These are phyloP conservation scores for Furcula furcula DNA, from an alignment of 2,888 invertebrate species.

Conservation along the genomic window DNA sequence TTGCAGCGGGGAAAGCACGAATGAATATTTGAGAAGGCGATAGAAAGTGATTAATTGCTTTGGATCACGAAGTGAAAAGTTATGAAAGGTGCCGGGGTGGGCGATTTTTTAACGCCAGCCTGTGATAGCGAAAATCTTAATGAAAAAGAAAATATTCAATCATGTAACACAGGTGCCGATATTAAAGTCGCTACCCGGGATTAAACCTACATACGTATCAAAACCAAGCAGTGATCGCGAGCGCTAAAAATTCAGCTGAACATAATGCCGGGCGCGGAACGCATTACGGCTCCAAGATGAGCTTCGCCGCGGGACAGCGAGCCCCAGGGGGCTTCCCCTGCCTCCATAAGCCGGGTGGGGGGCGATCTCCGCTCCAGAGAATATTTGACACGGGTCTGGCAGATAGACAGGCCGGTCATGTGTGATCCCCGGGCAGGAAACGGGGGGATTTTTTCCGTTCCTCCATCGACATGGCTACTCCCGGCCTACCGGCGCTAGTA, in stretches of 20 bases:
- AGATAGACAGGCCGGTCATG: constrained; percentile 82
- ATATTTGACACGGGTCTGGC: constrained; percentile 83
- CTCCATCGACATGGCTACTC: constrained; percentile 71
- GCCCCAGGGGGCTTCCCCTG: constrained; percentile 72
- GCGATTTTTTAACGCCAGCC: constrained; percentile 71
- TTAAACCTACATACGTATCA: constrained; percentile 21
- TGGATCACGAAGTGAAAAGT: constrained; percentile 82
- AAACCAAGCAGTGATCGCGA: constrained; percentile 39
- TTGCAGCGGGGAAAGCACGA: constrained; percentile 75
- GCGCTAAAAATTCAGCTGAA: constrained; percentile 73
- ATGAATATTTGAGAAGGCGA: constrained; percentile 81
- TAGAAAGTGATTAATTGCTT: constrained; percentile 78
- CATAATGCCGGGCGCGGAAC: constrained; percentile 69
- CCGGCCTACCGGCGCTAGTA: constrained; percentile 58
- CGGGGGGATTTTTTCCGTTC: constrained; percentile 75
- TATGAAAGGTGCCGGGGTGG: constrained; percentile 77
- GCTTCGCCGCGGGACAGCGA: constrained; percentile 79
- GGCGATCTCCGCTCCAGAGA: constrained; percentile 80
- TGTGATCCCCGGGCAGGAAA: constrained; percentile 80
- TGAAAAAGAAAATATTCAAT: constrained; percentile 74
- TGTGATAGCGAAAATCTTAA: constrained; percentile 70
- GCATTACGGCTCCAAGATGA: constrained; percentile 80
- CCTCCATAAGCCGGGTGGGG: constrained; percentile 55
- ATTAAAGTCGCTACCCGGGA: constrained; percentile 23
- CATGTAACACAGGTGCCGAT: constrained; percentile 38